Base-by-base conservation (phyloP, 2,888 invertebrate species). In the Macrophya alboannulata region DNA sequence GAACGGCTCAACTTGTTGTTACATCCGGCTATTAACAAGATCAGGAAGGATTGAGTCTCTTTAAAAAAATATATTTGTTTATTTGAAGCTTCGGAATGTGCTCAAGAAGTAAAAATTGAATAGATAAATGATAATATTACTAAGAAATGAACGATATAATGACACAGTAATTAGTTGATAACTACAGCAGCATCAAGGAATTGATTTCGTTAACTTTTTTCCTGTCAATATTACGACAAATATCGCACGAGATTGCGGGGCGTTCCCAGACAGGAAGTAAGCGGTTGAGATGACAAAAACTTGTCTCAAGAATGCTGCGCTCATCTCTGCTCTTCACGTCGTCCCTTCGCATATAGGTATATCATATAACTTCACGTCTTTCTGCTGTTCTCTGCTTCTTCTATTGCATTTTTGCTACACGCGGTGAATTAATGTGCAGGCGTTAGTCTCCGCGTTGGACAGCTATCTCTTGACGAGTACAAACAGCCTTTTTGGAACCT, bases 261-360 rank as follows among this genome's bases (percentile, higher is more conserved):
- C 83, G 88, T 85, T 87, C 88, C 89, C 87, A 86, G 89, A 86
- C 90, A 91, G 90, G 89, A 89, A 90, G 90, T 91, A 88, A 88
- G 86, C 86, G 51, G 83, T 68, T 83, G 17, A 43, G 71, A 68
- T 65, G 68, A 71, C 83, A 83, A 83, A 83, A 83, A 83, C 31
- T 83, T 83, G 83, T 83, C 83, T 83, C 68, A 83, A 83, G 83
- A 83, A 83, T 83, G 83, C 65, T 83, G 83, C 83, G 43, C 68
- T 83, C 83, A 71, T 83, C 83, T 83, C 68, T 83, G 21, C 17
- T 68, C 65, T 83, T 68, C 83, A 48, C 48, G 45, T 62, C 55
- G 77, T 77, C 55, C 55, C 55, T 55, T 55, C 72, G 37, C 40
- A 25, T 77, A 77, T 77, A 51, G 77, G 77, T 51, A 77, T 81